These are phyloP conservation scores for Eledona agricola DNA, from an alignment of 2,888 invertebrate species.

Conservation along the genomic window DNA sequence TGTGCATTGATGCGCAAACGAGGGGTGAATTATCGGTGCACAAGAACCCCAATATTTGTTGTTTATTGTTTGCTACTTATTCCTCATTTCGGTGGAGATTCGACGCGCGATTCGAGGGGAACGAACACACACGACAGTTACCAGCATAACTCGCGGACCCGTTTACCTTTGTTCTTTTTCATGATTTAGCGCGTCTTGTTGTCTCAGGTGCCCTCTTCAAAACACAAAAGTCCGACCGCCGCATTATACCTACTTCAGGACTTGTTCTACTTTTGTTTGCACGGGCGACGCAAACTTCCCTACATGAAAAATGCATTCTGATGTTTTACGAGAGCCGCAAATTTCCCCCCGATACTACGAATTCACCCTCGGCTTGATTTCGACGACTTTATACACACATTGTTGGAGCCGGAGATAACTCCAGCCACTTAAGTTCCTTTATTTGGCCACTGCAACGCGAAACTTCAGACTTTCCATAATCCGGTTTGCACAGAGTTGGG, in stretches of 20 bases:
- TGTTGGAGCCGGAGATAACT: too few relatives aligned
- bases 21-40: slow-evolving; percentile 30
- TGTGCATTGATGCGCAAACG: slow-evolving; percentile 29
- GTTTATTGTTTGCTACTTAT: slow-evolving; percentile 36
- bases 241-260: slow-evolving; percentile 20
- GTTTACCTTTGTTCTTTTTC: too few relatives aligned
- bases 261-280: slow-evolving; percentile 23
- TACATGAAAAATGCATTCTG: slow-evolving; percentile 32
- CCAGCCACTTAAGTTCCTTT: too few relatives aligned
- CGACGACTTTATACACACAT: too few relatives aligned
- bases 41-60: slow-evolving; percentile 33
- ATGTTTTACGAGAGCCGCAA: slow-evolving; percentile 16
- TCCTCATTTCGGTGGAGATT: slow-evolving; percentile 29
- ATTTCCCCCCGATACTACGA: too few relatives aligned
- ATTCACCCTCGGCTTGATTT: too few relatives aligned
- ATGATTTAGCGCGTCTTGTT: too few relatives aligned
- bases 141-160: too few relatives aligned
- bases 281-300: slow-evolving; percentile 5
- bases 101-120: slow-evolving; percentile 14
- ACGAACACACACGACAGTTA: slow-evolving; percentile 1
- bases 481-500: too few relatives aligned
- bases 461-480: too few relatives aligned
- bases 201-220: slow-evolving; percentile 25
- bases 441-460: too few relatives aligned
- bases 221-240: slow-evolving; percentile 13